Evolutionary conservation across 1,140 invertebrate species (phyloP).

Genomic region (Nautilus pompilius): DNA sequence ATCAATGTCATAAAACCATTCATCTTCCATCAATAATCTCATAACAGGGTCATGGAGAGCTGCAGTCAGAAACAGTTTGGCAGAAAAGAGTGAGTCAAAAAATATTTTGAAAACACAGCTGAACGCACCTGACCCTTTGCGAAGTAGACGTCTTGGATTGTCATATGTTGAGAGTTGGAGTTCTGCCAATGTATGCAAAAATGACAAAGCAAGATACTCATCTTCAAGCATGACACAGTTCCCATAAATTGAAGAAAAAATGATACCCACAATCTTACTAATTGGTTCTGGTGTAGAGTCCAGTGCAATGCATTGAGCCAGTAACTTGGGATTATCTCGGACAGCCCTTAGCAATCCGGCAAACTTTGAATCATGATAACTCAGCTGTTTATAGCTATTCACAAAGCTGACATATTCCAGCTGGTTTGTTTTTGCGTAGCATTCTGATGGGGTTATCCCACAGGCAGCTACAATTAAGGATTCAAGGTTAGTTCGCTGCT

Average conservation of each 20-base stretch:
- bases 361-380: slow-evolving; percentile 69
- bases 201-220: slow-evolving; percentile 72
- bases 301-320: slow-evolving; percentile 68
- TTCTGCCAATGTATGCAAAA: slow-evolving; percentile 78
- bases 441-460: slow-evolving; percentile 53
- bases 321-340: slow-evolving; percentile 73
- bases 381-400: slow-evolving; percentile 76
- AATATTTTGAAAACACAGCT: slow-evolving; percentile 84
- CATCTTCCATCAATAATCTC: slow-evolving; percentile 87
- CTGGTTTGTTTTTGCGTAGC: slow-evolving; percentile 68
- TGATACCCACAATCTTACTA: slow-evolving; percentile 54
- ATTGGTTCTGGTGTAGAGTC: slow-evolving; percentile 74
- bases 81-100: slow-evolving; percentile 85
- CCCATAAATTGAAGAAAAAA: slow-evolving; percentile 80
- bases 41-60: slow-evolving; percentile 89
- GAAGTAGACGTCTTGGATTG: slow-evolving; percentile 78
- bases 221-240: slow-evolving; percentile 79
- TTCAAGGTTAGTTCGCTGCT: slow-evolving; percentile 82
- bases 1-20: slow-evolving; percentile 89
- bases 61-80: slow-evolving; percentile 88
- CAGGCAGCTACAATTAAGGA: slow-evolving; percentile 72
- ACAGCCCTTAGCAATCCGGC: slow-evolving; percentile 75
- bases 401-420: slow-evolving; percentile 78
- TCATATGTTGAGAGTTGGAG: slow-evolving; percentile 65
- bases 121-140: slow-evolving; percentile 84